Evolutionary conservation across 2,888 invertebrate genomes (phyloP).

Genomic region (Ochropleura plecta): DNA sequence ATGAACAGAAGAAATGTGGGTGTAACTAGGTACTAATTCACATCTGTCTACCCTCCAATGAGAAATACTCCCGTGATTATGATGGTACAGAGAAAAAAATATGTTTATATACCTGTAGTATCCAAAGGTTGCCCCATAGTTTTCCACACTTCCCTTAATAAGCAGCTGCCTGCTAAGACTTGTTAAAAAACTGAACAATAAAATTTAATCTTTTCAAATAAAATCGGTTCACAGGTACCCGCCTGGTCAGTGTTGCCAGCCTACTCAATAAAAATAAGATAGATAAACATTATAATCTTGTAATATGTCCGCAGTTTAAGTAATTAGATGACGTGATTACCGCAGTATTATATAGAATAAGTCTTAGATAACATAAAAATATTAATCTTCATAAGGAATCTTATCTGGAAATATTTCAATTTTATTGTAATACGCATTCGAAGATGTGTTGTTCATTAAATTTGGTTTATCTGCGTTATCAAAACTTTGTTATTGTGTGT

Average conservation of each 20-base stretch:
- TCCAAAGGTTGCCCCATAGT: conserved; percentile 37
- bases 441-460: not conserved
- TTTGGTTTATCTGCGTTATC: not conserved
- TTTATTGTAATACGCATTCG: not conserved
- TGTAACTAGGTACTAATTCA: not conserved
- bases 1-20: not conserved
- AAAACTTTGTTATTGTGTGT: not conserved
- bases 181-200: not conserved
- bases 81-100: not conserved
- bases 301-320: conserved; percentile 24
- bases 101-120: conserved; percentile 27
- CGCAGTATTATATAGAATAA: conserved; percentile 19
- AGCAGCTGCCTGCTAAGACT: not conserved
- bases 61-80: too few species aligned
- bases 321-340: conserved; percentile 32
- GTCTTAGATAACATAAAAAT: conserved; percentile 34
- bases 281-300: conserved; percentile 22
- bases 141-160: not conserved
- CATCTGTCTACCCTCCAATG: not conserved
- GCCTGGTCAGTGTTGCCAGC: conserved; percentile 2
- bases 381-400: conserved; percentile 29
- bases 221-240: not conserved
- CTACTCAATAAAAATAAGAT: not conserved
- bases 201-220: not conserved
- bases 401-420: conserved; percentile 28